Base-by-base conservation (phyloP, 2,888 invertebrate species). In the Drepanosiphum platanoidis region DNA sequence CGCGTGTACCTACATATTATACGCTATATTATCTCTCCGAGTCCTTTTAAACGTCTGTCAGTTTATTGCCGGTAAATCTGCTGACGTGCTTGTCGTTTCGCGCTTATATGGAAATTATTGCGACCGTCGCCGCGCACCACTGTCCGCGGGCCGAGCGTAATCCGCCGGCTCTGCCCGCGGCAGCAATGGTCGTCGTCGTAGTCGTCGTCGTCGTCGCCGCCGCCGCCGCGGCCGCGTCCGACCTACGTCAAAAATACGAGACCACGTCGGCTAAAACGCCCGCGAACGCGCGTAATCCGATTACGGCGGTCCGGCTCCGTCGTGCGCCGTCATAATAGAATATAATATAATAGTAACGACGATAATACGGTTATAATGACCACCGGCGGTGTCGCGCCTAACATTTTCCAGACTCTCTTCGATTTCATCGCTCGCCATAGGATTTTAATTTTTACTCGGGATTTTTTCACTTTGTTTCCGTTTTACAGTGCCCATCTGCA, bases 11-110 rank as follows among this genome's bases (percentile, higher is more conserved):
- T 1, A n/a, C n/a, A n/a, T n/a, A n/a, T n/a, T n/a, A 58, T 22
- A 18, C 27, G 9, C 30, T n/a, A n/a, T 74, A 75, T 34, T 34
- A 32, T 75, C 74, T 78, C 61, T 42, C 42, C 42, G 27, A 36
- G 64, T 74, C 84, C 84, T 68, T 83, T 84, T 75, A 84, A 84
- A 84, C 84, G 84, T 77, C 84, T 75, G 83, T 75, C 83, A 52
- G 83, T 83, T 66, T 75, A 84, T 84, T 84, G 58, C 83, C 68
- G 83, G 75, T 58, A 77, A 84, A 84, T 70, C 52, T 58, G 84
- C 84, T 84, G 84, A 84, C 84, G 52, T 52, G 75, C 74, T 75
- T 68, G 84, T 77, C 84, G 68, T 75, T 68, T 75, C 36, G 75
- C 13, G 52, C 84, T 84, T 68, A 68, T 84, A 68, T 84, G 84